Percentiles rank a stretch among this genome's conserved stretches.
Conservation (phyloP, 2,888 invertebrate genomes). For the Drosophila rubida region DNA sequence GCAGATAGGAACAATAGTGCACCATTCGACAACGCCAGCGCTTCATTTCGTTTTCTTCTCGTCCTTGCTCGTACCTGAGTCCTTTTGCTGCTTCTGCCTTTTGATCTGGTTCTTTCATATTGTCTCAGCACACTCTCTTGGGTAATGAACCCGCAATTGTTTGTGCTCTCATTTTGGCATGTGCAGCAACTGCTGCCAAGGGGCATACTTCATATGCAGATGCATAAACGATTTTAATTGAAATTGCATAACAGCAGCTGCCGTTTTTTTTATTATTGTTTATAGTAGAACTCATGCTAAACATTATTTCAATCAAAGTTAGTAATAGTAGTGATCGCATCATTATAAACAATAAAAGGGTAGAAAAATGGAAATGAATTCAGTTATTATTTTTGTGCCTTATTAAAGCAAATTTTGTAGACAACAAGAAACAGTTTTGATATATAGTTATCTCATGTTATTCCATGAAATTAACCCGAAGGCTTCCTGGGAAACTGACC, state of each 20-base stretch:
- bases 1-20: constrained; percentile 69
- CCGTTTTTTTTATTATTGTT: too few species aligned
- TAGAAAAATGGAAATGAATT: too few species aligned
- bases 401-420: too few species aligned
- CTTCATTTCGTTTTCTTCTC: constrained; percentile 31
- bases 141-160: constrained; percentile 80
- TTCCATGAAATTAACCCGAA: constrained; percentile 21
- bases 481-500: constrained; percentile 55
- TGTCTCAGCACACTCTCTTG: constrained; percentile 9
- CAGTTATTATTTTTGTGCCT: too few species aligned
- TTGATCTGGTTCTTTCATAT: constrained; percentile 59
- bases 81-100: constrained; percentile 48
- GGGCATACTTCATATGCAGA: constrained; percentile 65
- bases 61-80: constrained; percentile 55
- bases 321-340: not conserved
- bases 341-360: too few species aligned
- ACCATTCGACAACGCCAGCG: constrained; percentile 58
- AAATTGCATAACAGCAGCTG: constrained; percentile 61
- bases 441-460: constrained; percentile 1
- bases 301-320: not conserved
- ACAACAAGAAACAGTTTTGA: not conserved
- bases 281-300: not conserved
- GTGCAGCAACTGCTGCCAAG: constrained; percentile 61
- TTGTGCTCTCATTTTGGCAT: constrained; percentile 71
- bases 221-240: constrained; percentile 40